phyloP scores from a whole-genome alignment of 2,888 invertebrate species.

The Chrysodeixis includens region DNA sequence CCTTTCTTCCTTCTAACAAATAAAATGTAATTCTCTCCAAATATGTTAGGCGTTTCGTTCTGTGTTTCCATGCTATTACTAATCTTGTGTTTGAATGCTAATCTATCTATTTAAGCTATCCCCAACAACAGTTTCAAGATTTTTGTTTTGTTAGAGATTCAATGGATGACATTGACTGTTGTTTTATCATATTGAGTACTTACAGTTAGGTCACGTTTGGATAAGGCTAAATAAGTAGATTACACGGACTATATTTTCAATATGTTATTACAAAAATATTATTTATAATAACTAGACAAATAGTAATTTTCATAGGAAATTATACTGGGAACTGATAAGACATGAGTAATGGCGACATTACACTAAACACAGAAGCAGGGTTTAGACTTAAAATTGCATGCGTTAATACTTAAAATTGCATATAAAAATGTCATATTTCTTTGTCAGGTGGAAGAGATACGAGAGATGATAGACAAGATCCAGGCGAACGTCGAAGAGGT shows the following conservation, averaged over 20 bases:
- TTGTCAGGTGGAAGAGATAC: slow-evolving; percentile 98
- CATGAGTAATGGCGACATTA: no score
- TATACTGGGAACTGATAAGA: no score
- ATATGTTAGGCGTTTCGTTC: no score
- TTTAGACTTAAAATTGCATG: not conserved
- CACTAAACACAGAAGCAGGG: no score
- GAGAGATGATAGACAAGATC: slow-evolving; percentile 99
- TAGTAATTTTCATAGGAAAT: not conserved
- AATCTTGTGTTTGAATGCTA: no score
- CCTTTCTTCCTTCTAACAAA: no score
- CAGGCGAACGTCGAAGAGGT: slow-evolving; percentile 99
- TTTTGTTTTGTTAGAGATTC: not conserved
- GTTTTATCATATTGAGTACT: not conserved
- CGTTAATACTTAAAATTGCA: not conserved
- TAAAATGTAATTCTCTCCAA: no score
- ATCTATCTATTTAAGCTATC: no score
- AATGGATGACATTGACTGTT: slow-evolving; percentile 4
- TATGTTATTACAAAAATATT: not conserved
- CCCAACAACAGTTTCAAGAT: no score
- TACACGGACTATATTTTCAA: not conserved
- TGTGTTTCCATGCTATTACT: no score
- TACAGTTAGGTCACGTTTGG: not conserved
- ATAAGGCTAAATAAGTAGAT: not conserved
- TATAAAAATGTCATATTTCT: slow-evolving; percentile 22
- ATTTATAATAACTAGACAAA: not conserved